Percentiles rank a stretch among this genome's conserved stretches.
These are phyloP conservation scores for Bathybates hornii DNA, from an alignment of 2,113 vertebrate genomes.

Conservation along the genomic window DNA sequence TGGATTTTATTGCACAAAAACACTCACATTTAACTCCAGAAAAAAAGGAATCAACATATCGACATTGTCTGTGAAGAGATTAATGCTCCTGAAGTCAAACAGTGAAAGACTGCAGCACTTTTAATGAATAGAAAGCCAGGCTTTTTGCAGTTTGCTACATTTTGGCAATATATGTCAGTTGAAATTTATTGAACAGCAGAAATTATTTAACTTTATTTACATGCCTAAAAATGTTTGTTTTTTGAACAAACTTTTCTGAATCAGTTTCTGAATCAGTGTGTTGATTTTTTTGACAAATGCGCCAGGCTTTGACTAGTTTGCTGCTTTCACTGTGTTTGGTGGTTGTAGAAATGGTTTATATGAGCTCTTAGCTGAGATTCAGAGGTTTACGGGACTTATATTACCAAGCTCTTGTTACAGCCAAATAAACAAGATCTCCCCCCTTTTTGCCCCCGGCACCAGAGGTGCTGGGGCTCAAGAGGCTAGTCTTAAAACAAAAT, in stretches of 20 bases:
- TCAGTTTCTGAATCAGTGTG: background rate
- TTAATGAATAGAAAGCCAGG: background rate
- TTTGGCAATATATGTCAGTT: background rate
- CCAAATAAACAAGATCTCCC: background rate
- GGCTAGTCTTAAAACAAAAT: background rate
- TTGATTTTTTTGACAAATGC: background rate
- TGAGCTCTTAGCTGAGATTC: background rate
- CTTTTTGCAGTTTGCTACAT: background rate
- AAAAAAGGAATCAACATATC: background rate
- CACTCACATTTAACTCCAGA: background rate
- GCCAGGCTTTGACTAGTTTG: background rate
- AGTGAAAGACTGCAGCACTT: background rate
- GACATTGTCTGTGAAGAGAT: background rate
- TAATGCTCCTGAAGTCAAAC: background rate
- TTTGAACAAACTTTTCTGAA: background rate
- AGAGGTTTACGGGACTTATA: background rate
- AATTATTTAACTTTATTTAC: background rate
- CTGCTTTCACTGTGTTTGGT: background rate
- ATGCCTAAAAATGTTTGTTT: background rate
- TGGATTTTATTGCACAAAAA: background rate
- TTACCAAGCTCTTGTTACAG: background rate
- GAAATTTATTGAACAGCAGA: background rate
- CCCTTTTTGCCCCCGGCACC: background rate
- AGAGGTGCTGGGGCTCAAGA: background rate
- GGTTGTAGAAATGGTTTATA: background rate